Evolutionary conservation across 1,140 invertebrate species (phyloP).

Genomic region (Drosophila bipectinata): DNA sequence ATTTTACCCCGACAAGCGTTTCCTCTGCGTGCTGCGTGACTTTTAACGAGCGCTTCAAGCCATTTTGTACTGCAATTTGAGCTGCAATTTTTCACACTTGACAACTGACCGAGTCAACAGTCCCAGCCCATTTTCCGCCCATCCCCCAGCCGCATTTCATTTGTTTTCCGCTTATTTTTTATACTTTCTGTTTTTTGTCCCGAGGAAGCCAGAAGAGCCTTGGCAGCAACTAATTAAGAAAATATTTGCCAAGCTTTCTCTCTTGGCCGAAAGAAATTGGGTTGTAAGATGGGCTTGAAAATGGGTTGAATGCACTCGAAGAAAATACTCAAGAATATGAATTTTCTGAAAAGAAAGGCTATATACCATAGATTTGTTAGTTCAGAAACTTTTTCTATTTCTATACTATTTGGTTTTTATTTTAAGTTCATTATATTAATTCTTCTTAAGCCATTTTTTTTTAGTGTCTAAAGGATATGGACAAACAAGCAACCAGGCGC

Average conservation of each 20-base stretch:
- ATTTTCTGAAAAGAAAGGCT: too few relatives aligned
- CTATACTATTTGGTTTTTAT: background rate
- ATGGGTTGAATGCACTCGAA: background rate
- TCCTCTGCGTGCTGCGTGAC: slow-evolving; percentile 66
- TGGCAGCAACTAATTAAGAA: slow-evolving; percentile 76
- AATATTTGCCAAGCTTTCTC: slow-evolving; percentile 71
- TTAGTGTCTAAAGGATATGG: slow-evolving; percentile 8
- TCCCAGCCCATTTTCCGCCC: background rate
- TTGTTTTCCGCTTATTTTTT: background rate
- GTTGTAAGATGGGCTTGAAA: slow-evolving; percentile 26
- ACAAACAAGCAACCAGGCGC: slow-evolving; percentile 47
- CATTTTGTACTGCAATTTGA: slow-evolving; percentile 81
- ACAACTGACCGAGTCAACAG: slow-evolving; percentile 58
- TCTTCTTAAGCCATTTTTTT: background rate
- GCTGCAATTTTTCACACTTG: slow-evolving; percentile 80
- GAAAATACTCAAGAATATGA: background rate
- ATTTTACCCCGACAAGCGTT: slow-evolving; percentile 16
- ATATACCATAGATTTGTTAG: background rate
- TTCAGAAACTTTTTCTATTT: background rate
- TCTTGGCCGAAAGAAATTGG: slow-evolving; percentile 15
- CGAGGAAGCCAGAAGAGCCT: slow-evolving; percentile 32
- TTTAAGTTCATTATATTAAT: background rate
- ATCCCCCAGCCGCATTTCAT: background rate
- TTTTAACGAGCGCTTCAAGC: slow-evolving; percentile 77
- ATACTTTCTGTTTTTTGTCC: background rate